Conservation (phyloP, 2,797 vertebrate species). For the Premnoplex brunnescens region DNA sequence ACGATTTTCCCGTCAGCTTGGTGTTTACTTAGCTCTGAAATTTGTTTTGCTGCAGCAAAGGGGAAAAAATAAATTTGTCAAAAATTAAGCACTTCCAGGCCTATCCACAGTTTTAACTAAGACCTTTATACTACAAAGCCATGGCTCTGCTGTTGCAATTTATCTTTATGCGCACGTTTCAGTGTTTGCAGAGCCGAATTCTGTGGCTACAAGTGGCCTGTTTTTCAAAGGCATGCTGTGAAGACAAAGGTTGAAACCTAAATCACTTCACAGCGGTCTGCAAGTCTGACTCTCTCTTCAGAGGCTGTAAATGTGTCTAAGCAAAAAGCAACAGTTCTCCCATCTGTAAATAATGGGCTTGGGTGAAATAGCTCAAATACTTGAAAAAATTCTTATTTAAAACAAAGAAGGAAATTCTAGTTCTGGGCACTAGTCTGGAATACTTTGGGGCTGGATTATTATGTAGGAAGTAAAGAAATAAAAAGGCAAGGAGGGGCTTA, state of each 20-base stretch:
- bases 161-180: background rate
- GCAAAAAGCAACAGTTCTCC: constrained; percentile 3
- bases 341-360: background rate
- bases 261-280: constrained; percentile 34
- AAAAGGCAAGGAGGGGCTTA: constrained; percentile 19
- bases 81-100: background rate
- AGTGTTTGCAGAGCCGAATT: background rate
- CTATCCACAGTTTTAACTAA: background rate
- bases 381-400: constrained; percentile 1
- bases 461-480: constrained; percentile 41
- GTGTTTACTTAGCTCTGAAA: background rate
- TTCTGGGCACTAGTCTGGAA: background rate
- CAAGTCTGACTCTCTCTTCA: constrained; percentile 19
- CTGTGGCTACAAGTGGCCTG: background rate
- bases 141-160: background rate
- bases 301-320: constrained; percentile 26
- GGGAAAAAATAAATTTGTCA: background rate
- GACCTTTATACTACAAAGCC: background rate
- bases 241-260: constrained; percentile 50
- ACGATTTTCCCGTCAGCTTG: background rate
- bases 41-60: background rate
- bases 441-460: constrained; percentile 33
- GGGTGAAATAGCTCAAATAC: background rate
- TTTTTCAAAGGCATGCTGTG: constrained; percentile 33
- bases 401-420: background rate